Percentiles rank a stretch among this genome's conserved stretches.
These are phyloP conservation scores for Amphimedon queenslandica DNA, from an alignment of 37 sponge, comb jelly and placozoan species.

Conservation along the genomic window DNA sequence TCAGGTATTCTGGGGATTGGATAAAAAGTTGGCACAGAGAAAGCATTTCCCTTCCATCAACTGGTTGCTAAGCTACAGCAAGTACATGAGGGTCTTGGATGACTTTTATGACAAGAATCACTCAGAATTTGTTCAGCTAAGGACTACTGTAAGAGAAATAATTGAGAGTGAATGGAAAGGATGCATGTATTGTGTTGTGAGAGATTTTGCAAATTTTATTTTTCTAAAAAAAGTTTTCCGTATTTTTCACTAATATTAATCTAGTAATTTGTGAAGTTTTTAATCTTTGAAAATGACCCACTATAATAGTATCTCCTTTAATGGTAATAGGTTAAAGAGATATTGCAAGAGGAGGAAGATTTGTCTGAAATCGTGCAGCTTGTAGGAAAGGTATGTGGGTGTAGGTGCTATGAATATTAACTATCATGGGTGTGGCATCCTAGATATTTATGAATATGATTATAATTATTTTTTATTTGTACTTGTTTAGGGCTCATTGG, in stretches of 20 bases:
- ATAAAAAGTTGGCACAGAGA: slow-evolving; percentile 97
- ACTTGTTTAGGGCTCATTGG: slow-evolving; percentile 85
- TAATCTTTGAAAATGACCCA: not conserved
- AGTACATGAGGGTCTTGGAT: slow-evolving; percentile 90
- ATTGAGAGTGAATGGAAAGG: not conserved
- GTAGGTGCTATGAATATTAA: too few relatives aligned
- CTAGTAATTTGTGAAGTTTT: too few relatives aligned
- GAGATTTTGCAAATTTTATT: too few relatives aligned
- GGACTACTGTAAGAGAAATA: slow-evolving; percentile 83
- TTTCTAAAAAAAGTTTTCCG: too few relatives aligned
- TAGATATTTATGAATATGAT: not conserved
- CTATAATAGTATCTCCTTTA: too few relatives aligned
- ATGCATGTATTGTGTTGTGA: slow-evolving; percentile 1
- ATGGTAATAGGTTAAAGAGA: slow-evolving; percentile 93
- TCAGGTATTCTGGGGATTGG: slow-evolving; percentile 98
- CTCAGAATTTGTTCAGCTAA: slow-evolving; percentile 87
- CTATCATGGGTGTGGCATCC: not conserved
- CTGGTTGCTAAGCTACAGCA: slow-evolving; percentile 94
- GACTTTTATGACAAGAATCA: slow-evolving; percentile 96
- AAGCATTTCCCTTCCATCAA: slow-evolving; percentile 98
- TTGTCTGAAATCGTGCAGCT: slow-evolving; percentile 98
- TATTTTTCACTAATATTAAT: too few relatives aligned
- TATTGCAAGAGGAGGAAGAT: slow-evolving; percentile 96
- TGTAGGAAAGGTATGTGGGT: slow-evolving; percentile 84
- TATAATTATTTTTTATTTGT: not conserved